Conservation (phyloP, 1,140 invertebrate species). For the Heliconius eleuchia region DNA sequence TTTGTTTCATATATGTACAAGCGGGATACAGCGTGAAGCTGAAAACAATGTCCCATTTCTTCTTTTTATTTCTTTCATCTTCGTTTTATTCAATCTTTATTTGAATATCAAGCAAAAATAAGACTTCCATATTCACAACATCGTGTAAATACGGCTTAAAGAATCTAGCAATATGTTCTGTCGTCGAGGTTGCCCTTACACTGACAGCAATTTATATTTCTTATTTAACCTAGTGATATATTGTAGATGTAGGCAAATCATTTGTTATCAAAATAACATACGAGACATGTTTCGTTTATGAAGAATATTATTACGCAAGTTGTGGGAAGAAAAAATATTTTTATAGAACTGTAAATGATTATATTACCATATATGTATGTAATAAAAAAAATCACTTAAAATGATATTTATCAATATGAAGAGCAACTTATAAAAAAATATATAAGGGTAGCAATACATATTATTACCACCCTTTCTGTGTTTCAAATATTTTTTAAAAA, state of each 20-base stretch:
- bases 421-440: too few relatives aligned
- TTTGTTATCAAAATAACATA: constrained; percentile 32
- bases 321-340: neutral
- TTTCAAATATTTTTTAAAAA: too few relatives aligned
- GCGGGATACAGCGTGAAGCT: too few relatives aligned
- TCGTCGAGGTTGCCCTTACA: constrained; percentile 26
- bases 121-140: constrained; percentile 15
- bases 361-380: neutral
- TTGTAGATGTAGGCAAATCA: constrained; percentile 27
- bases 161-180: constrained; percentile 29
- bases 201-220: constrained; percentile 35
- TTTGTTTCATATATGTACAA: too few relatives aligned
- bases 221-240: constrained; percentile 35
- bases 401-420: too few relatives aligned
- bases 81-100: too few relatives aligned
- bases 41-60: too few relatives aligned
- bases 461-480: too few relatives aligned
- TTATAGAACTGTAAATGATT: neutral
- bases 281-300: constrained; percentile 18
- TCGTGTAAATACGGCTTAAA: constrained; percentile 27
- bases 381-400: too few relatives aligned
- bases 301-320: neutral
- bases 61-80: too few relatives aligned
- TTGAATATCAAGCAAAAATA: too few relatives aligned
- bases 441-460: too few relatives aligned